Evolutionary conservation across 2,797 vertebrate species (phyloP).

Genomic region (Xiphophorus birchmanni): DNA sequence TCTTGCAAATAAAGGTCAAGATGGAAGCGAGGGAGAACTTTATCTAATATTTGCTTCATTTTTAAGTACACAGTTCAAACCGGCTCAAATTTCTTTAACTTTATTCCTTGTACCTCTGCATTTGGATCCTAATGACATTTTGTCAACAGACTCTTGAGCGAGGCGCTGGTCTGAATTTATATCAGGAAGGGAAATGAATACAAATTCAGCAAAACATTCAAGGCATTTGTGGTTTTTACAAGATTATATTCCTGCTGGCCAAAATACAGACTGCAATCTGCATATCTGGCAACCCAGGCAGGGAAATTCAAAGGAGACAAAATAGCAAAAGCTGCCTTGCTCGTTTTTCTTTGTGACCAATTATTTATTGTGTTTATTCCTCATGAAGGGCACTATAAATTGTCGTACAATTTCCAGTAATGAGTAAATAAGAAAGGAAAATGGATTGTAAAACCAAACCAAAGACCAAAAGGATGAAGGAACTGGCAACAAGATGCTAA

Average conservation of each 20-base stretch:
- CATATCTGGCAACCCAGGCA: constrained; percentile 69
- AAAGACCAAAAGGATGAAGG: not conserved
- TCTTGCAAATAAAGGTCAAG: constrained; percentile 1
- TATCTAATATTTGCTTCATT: constrained; percentile 26
- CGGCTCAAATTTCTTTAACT: constrained; percentile 15
- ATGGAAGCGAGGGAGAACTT: not conserved
- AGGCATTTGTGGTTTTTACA: constrained; percentile 63
- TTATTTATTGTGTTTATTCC: constrained; percentile 34
- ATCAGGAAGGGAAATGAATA: constrained; percentile 52
- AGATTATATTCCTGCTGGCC: constrained; percentile 69
- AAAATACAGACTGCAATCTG: constrained; percentile 64
- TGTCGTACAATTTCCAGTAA: constrained; percentile 17
- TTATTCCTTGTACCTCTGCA: not conserved
- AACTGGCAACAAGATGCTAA: not conserved
- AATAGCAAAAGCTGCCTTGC: constrained; percentile 48
- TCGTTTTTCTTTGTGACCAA: constrained; percentile 46
- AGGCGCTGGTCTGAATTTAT: constrained; percentile 46
- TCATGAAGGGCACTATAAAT: constrained; percentile 9
- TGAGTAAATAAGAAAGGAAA: not conserved
- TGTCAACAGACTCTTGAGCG: constrained; percentile 22
- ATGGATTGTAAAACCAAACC: not conserved
- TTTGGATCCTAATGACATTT: constrained; percentile 45
- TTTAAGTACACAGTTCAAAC: not conserved
- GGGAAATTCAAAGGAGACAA: constrained; percentile 41
- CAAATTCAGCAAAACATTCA: constrained; percentile 61